Conservation (phyloP, 2,888 invertebrate species). For the Sisyra nigra region DNA sequence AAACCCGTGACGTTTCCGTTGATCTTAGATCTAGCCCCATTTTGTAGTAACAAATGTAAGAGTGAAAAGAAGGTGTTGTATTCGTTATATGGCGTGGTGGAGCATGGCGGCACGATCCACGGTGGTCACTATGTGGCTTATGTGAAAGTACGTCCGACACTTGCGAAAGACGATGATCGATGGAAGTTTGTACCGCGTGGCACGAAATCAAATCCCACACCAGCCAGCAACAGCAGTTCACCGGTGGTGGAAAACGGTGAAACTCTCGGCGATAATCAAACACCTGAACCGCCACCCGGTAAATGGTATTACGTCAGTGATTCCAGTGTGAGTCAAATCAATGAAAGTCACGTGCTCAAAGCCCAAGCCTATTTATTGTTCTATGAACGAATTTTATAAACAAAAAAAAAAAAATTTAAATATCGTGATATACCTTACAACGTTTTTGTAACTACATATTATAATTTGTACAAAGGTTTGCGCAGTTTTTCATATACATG, state of each 20-base stretch:
- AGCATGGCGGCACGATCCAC: slow-evolving; percentile 82
- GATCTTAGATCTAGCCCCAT: slow-evolving; percentile 76
- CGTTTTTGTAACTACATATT: no score
- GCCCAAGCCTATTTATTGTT: slow-evolving; percentile 92
- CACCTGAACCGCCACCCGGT: slow-evolving; percentile 40
- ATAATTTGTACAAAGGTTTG: no score
- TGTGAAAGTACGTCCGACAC: slow-evolving; percentile 64
- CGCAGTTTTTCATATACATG: no score
- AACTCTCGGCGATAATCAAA: slow-evolving; percentile 24
- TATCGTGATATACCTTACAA: no score
- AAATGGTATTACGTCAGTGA: slow-evolving; percentile 94
- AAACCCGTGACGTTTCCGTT: slow-evolving; percentile 78
- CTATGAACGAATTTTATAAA: slow-evolving; percentile 79
- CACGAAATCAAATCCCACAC: slow-evolving; percentile 33
- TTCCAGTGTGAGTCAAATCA: slow-evolving; percentile 66
- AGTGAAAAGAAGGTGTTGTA: slow-evolving; percentile 53
- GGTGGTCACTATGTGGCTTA: slow-evolving; percentile 91
- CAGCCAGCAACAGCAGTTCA: slow-evolving; percentile 30
- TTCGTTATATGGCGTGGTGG: slow-evolving; percentile 87
- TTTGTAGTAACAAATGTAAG: slow-evolving; percentile 52
- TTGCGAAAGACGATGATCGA: slow-evolving; percentile 44
- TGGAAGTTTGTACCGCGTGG: slow-evolving; percentile 54
- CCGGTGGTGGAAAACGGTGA: slow-evolving; percentile 28
- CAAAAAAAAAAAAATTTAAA: no score
- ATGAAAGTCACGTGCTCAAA: slow-evolving; percentile 61